Base-by-base conservation (phyloP, 2,888 invertebrate genomes). In the Chydorus sphaericus region DNA sequence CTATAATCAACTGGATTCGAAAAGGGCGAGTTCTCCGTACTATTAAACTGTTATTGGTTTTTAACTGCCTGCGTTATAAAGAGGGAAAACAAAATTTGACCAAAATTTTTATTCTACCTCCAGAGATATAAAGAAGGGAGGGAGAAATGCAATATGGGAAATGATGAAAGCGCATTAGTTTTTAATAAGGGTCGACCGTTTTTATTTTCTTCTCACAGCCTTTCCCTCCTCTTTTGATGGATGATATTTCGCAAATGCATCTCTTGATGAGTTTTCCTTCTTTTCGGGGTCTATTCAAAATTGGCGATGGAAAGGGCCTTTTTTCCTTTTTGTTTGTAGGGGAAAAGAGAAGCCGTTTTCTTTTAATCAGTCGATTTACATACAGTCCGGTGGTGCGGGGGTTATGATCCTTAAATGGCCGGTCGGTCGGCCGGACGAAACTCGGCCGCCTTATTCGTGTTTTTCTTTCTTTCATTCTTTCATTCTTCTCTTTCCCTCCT, bases 361-460 rank as follows among this genome's bases (percentile, higher is more conserved):
- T n/a, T 28, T 44, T 44, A 44, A 44, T 44, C 44, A 44, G 44
- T 44, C 44, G 44, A 44, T 44, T 44, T 44, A 44, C 44, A 44
- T 44, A 26, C 44, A 44, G 44, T 44, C 28, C 26, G 26, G 44
- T 26, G 44, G 44, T n/a, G n/a, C n/a, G 26, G 26, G 26, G 23
- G 26, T 44, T 44, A 44, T 44, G 44, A 44, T 44, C 44, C 44
- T 44, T 44, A 44, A 44, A 44, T 44, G 44, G 44, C 44, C 14
- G 44, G 44, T 44, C 33, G 23, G 44, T 20, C 14, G 36, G 44
- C 44, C 44, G 44, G 23, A 26, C 44, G 26, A 28, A 10, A 14
- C 7, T 11, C 26, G 23, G 44, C 44, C 44, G 44, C 44, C 44
- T 44, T 44, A 23, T 44, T 44, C 44, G 44, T 44, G 44, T 44